These are phyloP conservation scores for Geotrupes spiniger DNA, from an alignment of 2,888 invertebrate genomes.

Conservation along the genomic window DNA sequence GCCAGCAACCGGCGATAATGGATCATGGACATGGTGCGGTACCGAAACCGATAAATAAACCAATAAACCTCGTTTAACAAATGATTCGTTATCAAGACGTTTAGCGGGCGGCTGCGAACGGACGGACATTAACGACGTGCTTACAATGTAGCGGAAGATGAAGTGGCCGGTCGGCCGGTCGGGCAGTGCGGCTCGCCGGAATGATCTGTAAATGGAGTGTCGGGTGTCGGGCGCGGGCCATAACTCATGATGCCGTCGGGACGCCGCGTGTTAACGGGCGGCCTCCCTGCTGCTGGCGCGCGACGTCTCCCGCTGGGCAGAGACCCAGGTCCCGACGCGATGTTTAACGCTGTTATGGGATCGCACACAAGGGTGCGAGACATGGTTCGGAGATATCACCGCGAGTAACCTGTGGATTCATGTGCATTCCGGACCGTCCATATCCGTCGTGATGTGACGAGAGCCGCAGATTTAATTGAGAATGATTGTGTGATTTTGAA, in stretches of 20 bases:
- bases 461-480: slow-evolving; percentile 8
- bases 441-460: neutral
- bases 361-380: slow-evolving; percentile 16
- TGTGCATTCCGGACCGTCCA: slow-evolving; percentile 11
- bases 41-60: slow-evolving; percentile 39
- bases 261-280: slow-evolving; percentile 43
- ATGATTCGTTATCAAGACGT: slow-evolving; percentile 48
- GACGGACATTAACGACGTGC: slow-evolving; percentile 45
- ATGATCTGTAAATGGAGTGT: slow-evolving; percentile 61
- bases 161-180: slow-evolving; percentile 33
- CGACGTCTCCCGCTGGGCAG: slow-evolving; percentile 43
- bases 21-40: neutral
- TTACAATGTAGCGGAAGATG: slow-evolving; percentile 39
- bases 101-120: slow-evolving; percentile 40
- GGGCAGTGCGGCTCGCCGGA: slow-evolving; percentile 48
- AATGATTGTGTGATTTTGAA: slow-evolving; percentile 14
- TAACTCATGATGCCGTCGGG: slow-evolving; percentile 52
- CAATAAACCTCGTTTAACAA: slow-evolving; percentile 42
- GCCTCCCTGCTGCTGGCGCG: slow-evolving; percentile 39
- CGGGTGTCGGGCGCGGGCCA: slow-evolving; percentile 51
- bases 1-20: neutral
- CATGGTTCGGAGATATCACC: slow-evolving; percentile 19
- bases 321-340: slow-evolving; percentile 40
- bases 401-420: slow-evolving; percentile 34
- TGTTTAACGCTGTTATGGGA: slow-evolving; percentile 39